Conservation (phyloP, 2,888 invertebrate genomes). For the Monoplex corrugatus region DNA sequence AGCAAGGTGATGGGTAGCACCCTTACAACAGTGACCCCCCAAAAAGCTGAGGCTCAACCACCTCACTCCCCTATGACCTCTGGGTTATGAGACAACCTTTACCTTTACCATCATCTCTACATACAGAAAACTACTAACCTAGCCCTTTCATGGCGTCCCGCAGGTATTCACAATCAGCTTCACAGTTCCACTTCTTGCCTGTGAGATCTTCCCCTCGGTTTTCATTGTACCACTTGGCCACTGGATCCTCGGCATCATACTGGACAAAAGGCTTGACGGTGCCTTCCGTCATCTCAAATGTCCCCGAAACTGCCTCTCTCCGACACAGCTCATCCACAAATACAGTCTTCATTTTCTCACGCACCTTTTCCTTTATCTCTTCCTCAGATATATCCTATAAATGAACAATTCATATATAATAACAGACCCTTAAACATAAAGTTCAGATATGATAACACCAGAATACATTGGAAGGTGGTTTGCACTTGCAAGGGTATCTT, state of each 20-base stretch:
- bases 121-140: conserved; percentile 62
- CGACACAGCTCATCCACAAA: conserved; percentile 74
- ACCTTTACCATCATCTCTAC: too few relatives aligned
- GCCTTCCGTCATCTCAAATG: conserved; percentile 77
- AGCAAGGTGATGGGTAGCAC: too few relatives aligned
- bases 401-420: too few relatives aligned
- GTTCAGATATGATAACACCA: too few relatives aligned
- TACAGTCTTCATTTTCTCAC: conserved; percentile 65
- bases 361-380: conserved; percentile 58
- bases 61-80: too few relatives aligned
- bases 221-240: conserved; percentile 63
- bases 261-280: conserved; percentile 68
- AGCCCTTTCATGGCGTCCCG: conserved; percentile 76
- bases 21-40: too few relatives aligned
- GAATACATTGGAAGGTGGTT: too few relatives aligned
- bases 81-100: too few relatives aligned
- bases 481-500: too few relatives aligned
- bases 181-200: conserved; percentile 70
- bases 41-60: too few relatives aligned
- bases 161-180: conserved; percentile 73
- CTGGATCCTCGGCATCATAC: conserved; percentile 70
- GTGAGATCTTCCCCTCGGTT: conserved; percentile 56
- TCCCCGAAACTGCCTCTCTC: conserved; percentile 72
- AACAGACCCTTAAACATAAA: too few relatives aligned
- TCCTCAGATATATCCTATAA: conserved; percentile 51